Percentiles rank a stretch among this genome's conserved stretches.
Conservation (phyloP, 2,113 vertebrate species). For the Leptocoma aspasia region DNA sequence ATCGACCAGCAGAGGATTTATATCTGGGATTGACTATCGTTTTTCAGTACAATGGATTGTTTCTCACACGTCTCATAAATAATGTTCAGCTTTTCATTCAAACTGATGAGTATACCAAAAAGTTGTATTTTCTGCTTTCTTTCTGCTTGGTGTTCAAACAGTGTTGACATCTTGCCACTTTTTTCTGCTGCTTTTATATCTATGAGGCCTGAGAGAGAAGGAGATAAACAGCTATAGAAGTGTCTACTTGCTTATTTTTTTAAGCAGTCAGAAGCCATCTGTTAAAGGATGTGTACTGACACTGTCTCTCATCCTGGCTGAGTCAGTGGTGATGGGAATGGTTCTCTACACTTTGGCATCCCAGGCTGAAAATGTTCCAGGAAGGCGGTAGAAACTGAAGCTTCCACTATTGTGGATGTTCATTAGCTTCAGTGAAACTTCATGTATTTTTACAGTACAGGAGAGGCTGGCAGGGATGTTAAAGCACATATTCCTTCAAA, state of each 20-base stretch:
- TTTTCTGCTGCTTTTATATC: not conserved
- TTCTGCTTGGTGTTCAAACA: not conserved
- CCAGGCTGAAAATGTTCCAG: not conserved
- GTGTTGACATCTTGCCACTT: constrained; percentile 16
- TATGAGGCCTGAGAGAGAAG: not conserved
- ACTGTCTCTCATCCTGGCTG: not conserved
- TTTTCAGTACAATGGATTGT: constrained; percentile 36
- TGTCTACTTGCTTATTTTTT: not conserved
- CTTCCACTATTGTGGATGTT: not conserved
- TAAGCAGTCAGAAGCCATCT: constrained; percentile 3
- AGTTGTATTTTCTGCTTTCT: constrained; percentile 31
- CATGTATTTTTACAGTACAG: not conserved
- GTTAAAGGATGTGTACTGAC: not conserved
- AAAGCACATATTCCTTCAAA: not conserved
- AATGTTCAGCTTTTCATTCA: constrained; percentile 34
- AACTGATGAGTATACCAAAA: constrained; percentile 32
- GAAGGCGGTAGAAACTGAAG: not conserved
- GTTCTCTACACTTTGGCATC: not conserved
- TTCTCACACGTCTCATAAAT: constrained; percentile 17
- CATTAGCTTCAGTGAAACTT: not conserved
- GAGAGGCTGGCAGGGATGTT: not conserved
- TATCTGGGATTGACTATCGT: constrained; percentile 27
- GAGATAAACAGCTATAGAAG: not conserved
- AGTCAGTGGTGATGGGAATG: not conserved
- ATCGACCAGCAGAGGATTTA: constrained; percentile 58